Base-by-base conservation (phyloP, 2,797 vertebrate species). In the Lepidocolaptes lacrymiger region DNA sequence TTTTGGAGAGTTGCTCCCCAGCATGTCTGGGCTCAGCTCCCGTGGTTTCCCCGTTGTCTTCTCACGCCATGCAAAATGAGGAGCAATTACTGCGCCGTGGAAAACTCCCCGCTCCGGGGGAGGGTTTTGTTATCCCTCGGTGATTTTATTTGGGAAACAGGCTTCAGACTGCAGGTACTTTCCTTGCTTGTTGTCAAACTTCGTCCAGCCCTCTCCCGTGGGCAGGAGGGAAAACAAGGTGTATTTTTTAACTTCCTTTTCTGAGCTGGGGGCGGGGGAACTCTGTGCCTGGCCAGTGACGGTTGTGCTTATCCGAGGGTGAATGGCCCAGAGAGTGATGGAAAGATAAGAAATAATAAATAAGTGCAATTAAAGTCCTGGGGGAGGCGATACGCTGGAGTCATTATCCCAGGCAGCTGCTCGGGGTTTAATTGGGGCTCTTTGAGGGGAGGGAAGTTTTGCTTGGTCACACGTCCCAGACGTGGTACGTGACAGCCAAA, bases 41-140 rank as follows among this genome's bases (percentile, higher is more conserved):
- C 0, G 3, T 0, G 0, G 16, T 78, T 87, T 77, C 49, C n/a
- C 24, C 3, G 0, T 34, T 0, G 6, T 39, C 80, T 80, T 61
- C 68, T 59, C 75, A 20, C 46, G 28, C 63, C 0, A 1, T 52
- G 36, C 24, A 12, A 18, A 83, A 28, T 0, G 6, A 41, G 78
- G 79, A 80, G 88, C 71, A 49, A 55, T 67, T 69, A 55, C 37
- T 19, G 37, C 1, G 0, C 56, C 0, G 0, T n/a, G 34, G 56
- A 82, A 91, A 94, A 82, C 61, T 89, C 91, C 86, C 89, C 0
- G 21, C 39, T 92, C 46, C 10, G 1, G 79, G 84, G 79, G n/a
- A 81, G 32, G 37, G 13, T 66, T 91, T 90, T 90, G 56, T 90
- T 89, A 59, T 75, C 81, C 78, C 49, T 44, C 0, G 0, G 24